Conservation (phyloP, 1,140 invertebrate species). For the Dermatophagoides farinae region DNA sequence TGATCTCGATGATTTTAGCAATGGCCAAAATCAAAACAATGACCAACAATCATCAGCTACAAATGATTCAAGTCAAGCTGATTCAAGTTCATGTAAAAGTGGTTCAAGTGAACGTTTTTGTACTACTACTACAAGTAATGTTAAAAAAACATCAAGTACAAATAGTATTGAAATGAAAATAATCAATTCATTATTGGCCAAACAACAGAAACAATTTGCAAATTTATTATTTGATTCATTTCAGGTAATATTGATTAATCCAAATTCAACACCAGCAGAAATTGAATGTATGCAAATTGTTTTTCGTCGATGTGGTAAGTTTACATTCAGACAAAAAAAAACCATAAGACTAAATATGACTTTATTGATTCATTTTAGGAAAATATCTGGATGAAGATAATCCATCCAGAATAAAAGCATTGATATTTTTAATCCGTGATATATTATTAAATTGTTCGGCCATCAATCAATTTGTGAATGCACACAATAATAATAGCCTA, state of each 20-base stretch:
- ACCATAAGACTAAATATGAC: neutral
- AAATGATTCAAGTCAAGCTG: too few relatives aligned
- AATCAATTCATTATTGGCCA: neutral
- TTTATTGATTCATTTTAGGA: neutral
- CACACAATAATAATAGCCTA: neutral
- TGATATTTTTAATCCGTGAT: slow-evolving; percentile 55
- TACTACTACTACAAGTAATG: too few relatives aligned
- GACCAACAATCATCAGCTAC: too few relatives aligned
- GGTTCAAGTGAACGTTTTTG: too few relatives aligned
- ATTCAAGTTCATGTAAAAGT: too few relatives aligned
- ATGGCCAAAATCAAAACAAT: too few relatives aligned
- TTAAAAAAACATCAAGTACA: neutral
- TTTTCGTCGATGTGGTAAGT: slow-evolving; percentile 54
- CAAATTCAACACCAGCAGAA: slow-evolving; percentile 29
- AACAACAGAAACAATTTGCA: slow-evolving; percentile 11
- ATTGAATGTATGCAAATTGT: slow-evolving; percentile 68
- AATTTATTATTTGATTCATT: slow-evolving; percentile 37
- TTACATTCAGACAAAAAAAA: neutral
- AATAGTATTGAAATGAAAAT: neutral
- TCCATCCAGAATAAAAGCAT: slow-evolving; percentile 47
- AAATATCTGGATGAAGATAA: slow-evolving; percentile 53
- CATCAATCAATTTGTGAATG: slow-evolving; percentile 19
- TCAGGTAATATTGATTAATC: slow-evolving; percentile 6
- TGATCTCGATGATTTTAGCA: neutral
- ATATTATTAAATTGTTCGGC: slow-evolving; percentile 48